Evolutionary conservation across 2,797 vertebrate species (phyloP).

Genomic region (Pseudocheirus occidentalis): DNA sequence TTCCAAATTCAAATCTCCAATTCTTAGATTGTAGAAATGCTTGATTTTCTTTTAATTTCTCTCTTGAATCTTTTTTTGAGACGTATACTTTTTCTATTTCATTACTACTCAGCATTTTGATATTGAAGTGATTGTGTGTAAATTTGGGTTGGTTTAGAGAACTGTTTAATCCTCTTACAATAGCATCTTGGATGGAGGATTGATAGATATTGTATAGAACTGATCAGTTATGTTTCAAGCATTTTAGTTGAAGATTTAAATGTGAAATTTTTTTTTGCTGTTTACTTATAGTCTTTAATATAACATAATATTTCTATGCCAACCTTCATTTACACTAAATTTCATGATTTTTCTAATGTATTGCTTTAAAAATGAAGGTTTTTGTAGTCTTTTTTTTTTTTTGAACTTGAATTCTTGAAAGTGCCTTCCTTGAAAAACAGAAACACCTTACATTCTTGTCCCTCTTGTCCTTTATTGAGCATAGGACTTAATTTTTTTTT

Average conservation of each 20-base stretch:
- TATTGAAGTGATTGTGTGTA: slow-evolving; percentile 49
- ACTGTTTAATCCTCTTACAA: background rate
- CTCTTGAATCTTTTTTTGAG: slow-evolving; percentile 22
- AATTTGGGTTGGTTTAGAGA: slow-evolving; percentile 47
- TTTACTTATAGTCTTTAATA: slow-evolving; percentile 35
- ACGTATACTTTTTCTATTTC: slow-evolving; percentile 10
- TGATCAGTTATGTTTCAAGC: slow-evolving; percentile 15
- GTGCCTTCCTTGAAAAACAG: slow-evolving; percentile 7
- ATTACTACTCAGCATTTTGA: slow-evolving; percentile 43
- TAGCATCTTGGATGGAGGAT: background rate
- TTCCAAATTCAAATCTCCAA: background rate
- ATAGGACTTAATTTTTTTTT: background rate
- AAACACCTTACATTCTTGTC: background rate
- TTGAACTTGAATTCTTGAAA: slow-evolving; percentile 16
- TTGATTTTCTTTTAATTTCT: slow-evolving; percentile 37
- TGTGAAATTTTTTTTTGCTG: background rate
- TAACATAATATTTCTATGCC: slow-evolving; percentile 4
- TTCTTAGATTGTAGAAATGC: slow-evolving; percentile 52
- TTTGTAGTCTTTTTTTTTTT: slow-evolving; percentile 47
- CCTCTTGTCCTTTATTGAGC: slow-evolving; percentile 4
- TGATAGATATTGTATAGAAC: background rate
- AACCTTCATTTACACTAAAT: slow-evolving; percentile 28
- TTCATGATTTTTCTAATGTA: slow-evolving; percentile 47
- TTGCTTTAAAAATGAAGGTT: background rate
- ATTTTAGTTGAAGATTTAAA: background rate